These are phyloP conservation scores for Archocentrus centrarchus DNA, from an alignment of 2,113 vertebrate species.

Conservation along the genomic window DNA sequence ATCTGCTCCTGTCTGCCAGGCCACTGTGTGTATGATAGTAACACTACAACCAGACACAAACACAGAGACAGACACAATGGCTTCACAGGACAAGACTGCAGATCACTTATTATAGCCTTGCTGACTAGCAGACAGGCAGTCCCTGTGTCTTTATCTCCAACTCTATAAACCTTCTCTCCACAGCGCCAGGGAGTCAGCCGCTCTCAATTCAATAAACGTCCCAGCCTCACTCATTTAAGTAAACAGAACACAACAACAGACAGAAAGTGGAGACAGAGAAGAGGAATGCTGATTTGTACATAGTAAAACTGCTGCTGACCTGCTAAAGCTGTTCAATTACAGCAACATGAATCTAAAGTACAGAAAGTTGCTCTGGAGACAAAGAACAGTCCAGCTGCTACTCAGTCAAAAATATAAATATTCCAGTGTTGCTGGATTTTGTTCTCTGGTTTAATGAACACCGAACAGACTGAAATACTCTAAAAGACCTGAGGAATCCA, in stretches of 20 bases:
- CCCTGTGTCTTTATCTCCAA: constrained; percentile 64
- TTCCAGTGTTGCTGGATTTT: background rate
- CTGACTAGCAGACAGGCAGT: constrained; percentile 62
- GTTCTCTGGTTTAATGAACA: constrained; percentile 41
- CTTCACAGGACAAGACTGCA: constrained; percentile 50
- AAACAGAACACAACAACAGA: constrained; percentile 19
- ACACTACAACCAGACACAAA: constrained; percentile 23
- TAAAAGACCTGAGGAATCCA: constrained; percentile 9
- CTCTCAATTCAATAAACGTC: constrained; percentile 55
- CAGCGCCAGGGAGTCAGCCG: constrained; percentile 39
- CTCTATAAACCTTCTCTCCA: constrained; percentile 52
- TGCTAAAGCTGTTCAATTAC: constrained; percentile 19
- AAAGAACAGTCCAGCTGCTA: background rate
- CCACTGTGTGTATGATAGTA: constrained; percentile 38
- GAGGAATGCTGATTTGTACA: constrained; percentile 42
- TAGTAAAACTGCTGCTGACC: constrained; percentile 12
- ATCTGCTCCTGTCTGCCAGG: constrained; percentile 56
- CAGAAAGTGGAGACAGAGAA: constrained; percentile 23
- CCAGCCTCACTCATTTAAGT: constrained; percentile 33
- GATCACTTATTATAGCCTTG: constrained; percentile 54
- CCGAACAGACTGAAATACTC: background rate
- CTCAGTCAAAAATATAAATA: constrained; percentile 25
- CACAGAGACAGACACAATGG: constrained; percentile 30
- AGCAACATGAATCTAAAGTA: constrained; percentile 9
- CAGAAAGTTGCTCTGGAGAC: background rate